Base-by-base conservation (phyloP, 2,113 vertebrate species). In the Anarhynchus alexandrinus region DNA sequence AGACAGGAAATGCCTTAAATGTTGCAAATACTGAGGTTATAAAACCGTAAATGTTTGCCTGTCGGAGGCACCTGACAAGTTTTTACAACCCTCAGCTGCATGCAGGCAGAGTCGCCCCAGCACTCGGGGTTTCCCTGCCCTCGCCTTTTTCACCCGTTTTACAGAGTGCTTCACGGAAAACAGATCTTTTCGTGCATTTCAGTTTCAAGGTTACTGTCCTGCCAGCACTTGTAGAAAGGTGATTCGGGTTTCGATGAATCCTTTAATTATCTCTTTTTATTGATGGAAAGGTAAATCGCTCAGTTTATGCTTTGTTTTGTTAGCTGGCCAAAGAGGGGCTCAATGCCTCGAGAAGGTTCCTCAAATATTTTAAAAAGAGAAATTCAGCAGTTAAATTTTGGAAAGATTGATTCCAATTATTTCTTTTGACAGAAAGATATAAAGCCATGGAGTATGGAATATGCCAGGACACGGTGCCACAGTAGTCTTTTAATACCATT, bases 1-100 rank as follows among this genome's bases (percentile, higher is more conserved):
- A 84, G 82, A 77, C 95, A 96, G 94, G 96, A 98, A 98, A 97
- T 98, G 65, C 95, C 82, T 85, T 91, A 94, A 91, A 97, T 95
- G 54, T 94, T 96, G 85, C 78, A 96, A 86, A 97, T 96, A 69
- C 65, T 96, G 90, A 95, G 67, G 92, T 98, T 97, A 96, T 90
- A 93, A 96, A 96, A 95, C 94, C 73, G 74, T 84, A 96, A 93
- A 74, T n/a, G 78, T 87, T 96, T 94, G 87, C 91, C 64, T 95
- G 55, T 73, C 34, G 4, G 70, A 92, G 85, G 87, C 67, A 97
- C 85, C 91, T 96, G 94, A 77, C 91, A 88, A 91, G 52, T 59
- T 95, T 93, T 85, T 94, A 92, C 71, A 77, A 42, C 40, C 51
- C 42, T 73, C 82, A 74, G 64, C 64, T 91, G 89, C 64, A 18